Conservation (phyloP, 2,888 invertebrate genomes). For the Phalangium opilio region DNA sequence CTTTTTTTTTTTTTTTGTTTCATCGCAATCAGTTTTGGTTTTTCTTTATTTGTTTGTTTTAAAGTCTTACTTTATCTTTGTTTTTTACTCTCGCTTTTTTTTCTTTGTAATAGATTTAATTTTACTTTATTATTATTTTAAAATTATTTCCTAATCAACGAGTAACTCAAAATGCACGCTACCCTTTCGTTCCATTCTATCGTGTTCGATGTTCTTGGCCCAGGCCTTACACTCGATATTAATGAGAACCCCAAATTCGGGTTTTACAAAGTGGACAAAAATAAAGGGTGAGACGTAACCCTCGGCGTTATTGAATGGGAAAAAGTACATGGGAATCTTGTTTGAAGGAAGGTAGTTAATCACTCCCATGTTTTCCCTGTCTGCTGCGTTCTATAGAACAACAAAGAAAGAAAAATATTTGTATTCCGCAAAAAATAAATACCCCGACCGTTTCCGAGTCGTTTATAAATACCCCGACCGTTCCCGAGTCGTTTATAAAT, state of each 20-base stretch:
- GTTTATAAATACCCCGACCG: too few species aligned
- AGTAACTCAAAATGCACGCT: conserved; percentile 33
- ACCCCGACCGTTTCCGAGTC: too few species aligned
- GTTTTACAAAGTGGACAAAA: conserved; percentile 30
- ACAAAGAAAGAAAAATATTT: too few species aligned
- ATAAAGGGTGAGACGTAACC: conserved; percentile 35
- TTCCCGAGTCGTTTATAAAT: too few species aligned
- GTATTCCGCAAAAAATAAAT: neutral
- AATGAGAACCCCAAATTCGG: conserved; percentile 29
- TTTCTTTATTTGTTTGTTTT: too few species aligned
- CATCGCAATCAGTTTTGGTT: too few species aligned
- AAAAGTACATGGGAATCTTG: conserved; percentile 27
- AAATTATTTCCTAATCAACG: conserved; percentile 24
- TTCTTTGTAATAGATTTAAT: too few species aligned
- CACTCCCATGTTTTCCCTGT: conserved; percentile 32
- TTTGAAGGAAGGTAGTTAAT: conserved; percentile 30
- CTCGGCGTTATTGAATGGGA: conserved; percentile 33
- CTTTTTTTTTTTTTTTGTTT: too few species aligned
- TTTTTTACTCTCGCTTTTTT: too few species aligned
- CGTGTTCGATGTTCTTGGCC: conserved; percentile 33
- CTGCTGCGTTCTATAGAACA: conserved; percentile 24
- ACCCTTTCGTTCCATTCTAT: conserved; percentile 29
- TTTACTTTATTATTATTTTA: too few species aligned
- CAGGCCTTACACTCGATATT: conserved; percentile 34
- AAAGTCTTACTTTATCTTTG: too few species aligned